Base-by-base conservation (phyloP, 2,888 invertebrate genomes). In the Aplocera efformata region DNA sequence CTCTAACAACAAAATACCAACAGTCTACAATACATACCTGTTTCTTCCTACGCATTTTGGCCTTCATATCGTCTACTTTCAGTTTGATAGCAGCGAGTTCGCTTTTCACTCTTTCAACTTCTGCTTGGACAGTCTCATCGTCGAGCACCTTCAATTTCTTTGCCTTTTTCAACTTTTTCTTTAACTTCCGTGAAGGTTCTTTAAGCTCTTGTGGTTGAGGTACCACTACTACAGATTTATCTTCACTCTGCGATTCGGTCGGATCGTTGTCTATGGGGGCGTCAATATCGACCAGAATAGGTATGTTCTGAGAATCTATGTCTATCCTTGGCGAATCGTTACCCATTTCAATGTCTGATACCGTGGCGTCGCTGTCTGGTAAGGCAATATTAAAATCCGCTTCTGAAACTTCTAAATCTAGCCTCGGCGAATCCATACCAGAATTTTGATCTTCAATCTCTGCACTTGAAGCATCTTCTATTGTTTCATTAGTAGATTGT, bases 21-120 rank as follows among this genome's bases (percentile, higher is more conserved):
- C 7, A 23, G n/a, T 5, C 11, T 25, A 25, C 17, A 10, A 27
- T 20, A 32, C 44, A 29, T 40, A 44, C 47, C 42, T 40, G 36
- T 22, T 42, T 48, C n/a, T 42, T 39, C 9, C 40, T 10, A 11
- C 40, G 29, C 8, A 74, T 27, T 22, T 68, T 66, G 32, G 67
- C 71, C 3, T 69, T 66, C 56, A 73, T 75, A 44, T 62, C 33
- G 48, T 72, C 24, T 67, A 85, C 81, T 52, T 80, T 71, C 44
- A 71, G 63, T 32, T 75, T 60, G 80, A 88, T 85, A 46, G 72
- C 81, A 17, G 72, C 72, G n/a, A 86, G 64, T 42, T 86, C 80
- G 32, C 58, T 67, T 55, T 72, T 81, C 78, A 86, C 78, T 48
- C 66, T 67, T 36, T 78, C 78, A 38, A 88, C 40, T 20, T 40